Base-by-base conservation (phyloP, 2,113 vertebrate species). In the Microtus richardsoni region DNA sequence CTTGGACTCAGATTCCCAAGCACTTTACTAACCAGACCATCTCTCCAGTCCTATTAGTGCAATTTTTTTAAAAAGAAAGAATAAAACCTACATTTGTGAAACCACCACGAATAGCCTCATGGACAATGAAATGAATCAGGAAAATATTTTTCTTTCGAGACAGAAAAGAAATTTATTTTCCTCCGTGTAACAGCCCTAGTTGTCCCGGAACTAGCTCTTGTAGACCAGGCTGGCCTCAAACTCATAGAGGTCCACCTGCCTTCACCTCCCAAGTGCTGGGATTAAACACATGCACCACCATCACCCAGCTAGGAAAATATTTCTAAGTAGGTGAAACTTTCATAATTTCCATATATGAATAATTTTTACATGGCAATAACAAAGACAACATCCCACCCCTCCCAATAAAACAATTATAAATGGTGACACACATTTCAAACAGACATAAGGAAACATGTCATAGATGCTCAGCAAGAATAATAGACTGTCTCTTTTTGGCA, bases 341-440 rank as follows among this genome's bases (percentile, higher is more conserved):
- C 39, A 66, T 85, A 78, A 90, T n/a, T 26, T 90, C 17, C 75
- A 85, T 9, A 80, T 9, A 9, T 30, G 93, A 78, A 54, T 71
- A 80, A 47, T 39, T 68, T 68, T 84, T 92, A 85, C 9, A 88
- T 82, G 64, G 71, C 54, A 77, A 6, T 80, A 58, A 79, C 68
- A 71, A 86, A 90, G 39, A 85, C 22, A 73, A 66, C 36, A 88
- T 47, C 3, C 24, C 39, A 92, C 4, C n/a, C 3, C 33, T 8
- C 39, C 49, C 9, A 52, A 89, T 66, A 85, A 78, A 91, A 39
- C 33, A 73, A 93, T 33, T 24, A 70, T 60, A 83, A 91, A 39
- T 60, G 91, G 19, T 58, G 24, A 96, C 64, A 52, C 30, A n/a
- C 21, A 90, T 88, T 88, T 75, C 39, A 94, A 84, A 83, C 58